These are phyloP conservation scores for Ptychoptera contaminata DNA, from an alignment of 2,888 invertebrate species.

Conservation along the genomic window DNA sequence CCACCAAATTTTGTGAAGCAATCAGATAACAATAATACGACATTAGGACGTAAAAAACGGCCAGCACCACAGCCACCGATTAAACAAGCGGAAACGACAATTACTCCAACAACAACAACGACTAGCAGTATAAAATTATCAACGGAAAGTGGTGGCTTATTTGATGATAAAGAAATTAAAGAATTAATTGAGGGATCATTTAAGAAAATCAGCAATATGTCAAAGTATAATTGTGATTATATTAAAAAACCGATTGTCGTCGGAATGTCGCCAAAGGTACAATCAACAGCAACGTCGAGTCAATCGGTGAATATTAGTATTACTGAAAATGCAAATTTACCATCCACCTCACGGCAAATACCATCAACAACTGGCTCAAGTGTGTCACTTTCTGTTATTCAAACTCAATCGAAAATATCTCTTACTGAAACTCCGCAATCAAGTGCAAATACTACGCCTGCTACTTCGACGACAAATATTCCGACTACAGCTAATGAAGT, in stretches of 20 bases:
- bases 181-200: slow-evolving; percentile 9
- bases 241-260: no score
- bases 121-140: slow-evolving; percentile 17
- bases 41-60: slow-evolving; percentile 26
- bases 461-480: not conserved
- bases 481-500: not conserved
- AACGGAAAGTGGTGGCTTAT: slow-evolving; percentile 10
- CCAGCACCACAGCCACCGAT: slow-evolving; percentile 14
- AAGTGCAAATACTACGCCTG: no score
- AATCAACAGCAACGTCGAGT: no score
- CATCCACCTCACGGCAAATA: not conserved
- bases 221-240: not conserved
- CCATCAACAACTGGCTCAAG: not conserved
- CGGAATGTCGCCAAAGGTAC: no score
- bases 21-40: slow-evolving; percentile 10
- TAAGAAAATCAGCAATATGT: not conserved
- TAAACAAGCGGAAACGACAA: slow-evolving; percentile 5
- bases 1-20: slow-evolving; percentile 35
- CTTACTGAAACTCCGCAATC: no score
- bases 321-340: not conserved
- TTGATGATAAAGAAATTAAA: slow-evolving; percentile 12
- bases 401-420: no score
- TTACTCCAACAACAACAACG: slow-evolving; percentile 12
- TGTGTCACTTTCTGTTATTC: not conserved
- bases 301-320: no score